Percentiles rank a stretch among this genome's conserved stretches.
These are phyloP conservation scores for Ditylenchus weischeri DNA, from an alignment of 2,888 invertebrate species.

Conservation along the genomic window DNA sequence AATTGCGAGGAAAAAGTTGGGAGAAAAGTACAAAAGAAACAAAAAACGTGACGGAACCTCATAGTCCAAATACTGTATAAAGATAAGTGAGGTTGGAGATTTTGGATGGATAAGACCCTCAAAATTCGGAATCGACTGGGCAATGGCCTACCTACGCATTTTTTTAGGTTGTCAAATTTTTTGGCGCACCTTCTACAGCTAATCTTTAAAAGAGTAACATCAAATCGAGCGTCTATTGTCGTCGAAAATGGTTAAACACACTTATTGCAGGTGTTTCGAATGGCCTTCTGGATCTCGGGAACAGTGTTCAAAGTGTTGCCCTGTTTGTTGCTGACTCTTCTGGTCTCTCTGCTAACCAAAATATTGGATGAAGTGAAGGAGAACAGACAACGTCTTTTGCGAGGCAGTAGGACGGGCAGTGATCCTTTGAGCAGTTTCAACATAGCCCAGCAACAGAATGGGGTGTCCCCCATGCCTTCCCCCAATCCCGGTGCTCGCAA, in stretches of 20 bases:
- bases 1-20: too few species aligned
- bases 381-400: slow-evolving; percentile 44
- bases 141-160: too few species aligned
- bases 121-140: too few species aligned
- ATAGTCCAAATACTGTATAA: too few species aligned
- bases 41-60: too few species aligned
- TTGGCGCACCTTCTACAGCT: too few species aligned
- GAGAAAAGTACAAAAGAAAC: too few species aligned
- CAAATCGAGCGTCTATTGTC: too few species aligned
- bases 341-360: slow-evolving; percentile 61
- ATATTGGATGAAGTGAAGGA: slow-evolving; percentile 60
- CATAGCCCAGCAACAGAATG: not conserved
- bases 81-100: too few species aligned
- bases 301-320: slow-evolving; percentile 59
- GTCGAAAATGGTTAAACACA: not conserved
- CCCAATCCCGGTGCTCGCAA: slow-evolving; percentile 8
- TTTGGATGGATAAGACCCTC: too few species aligned
- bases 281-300: slow-evolving; percentile 58
- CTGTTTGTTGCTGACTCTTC: slow-evolving; percentile 60
- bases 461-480: slow-evolving; percentile 4
- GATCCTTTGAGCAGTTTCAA: not conserved
- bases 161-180: too few species aligned
- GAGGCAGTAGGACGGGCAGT: slow-evolving; percentile 14
- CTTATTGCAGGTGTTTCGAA: slow-evolving; percentile 39
- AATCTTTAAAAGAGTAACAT: too few species aligned